phyloP scores from a whole-genome alignment of 2,797 vertebrate species.

The Gallinago solitaria region DNA sequence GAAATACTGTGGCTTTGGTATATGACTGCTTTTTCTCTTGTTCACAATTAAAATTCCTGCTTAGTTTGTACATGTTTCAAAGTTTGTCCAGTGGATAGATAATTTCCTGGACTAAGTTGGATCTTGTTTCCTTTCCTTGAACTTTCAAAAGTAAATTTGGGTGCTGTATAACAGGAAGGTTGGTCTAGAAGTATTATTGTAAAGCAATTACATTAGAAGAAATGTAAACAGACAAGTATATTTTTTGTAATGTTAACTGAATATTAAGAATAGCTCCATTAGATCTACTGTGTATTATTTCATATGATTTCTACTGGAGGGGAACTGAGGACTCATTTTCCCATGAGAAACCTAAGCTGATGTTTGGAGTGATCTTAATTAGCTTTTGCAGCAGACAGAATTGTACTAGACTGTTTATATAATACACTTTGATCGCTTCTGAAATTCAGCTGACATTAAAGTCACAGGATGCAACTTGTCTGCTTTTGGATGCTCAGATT shows the following conservation, averaged over 20 bases:
- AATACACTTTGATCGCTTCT: background rate
- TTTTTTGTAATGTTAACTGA: background rate
- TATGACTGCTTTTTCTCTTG: background rate
- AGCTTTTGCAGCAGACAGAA: background rate
- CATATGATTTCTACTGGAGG: background rate
- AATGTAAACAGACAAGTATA: background rate
- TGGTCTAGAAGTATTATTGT: background rate
- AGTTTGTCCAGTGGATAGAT: background rate
- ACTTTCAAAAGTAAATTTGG: background rate
- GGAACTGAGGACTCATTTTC: background rate
- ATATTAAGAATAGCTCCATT: background rate
- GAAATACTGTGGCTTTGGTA: background rate
- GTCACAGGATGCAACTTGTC: background rate
- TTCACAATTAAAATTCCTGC: background rate
- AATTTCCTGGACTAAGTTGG: background rate
- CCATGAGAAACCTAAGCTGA: background rate
- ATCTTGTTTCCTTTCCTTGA: background rate
- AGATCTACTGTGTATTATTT: background rate
- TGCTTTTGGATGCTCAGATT: background rate
- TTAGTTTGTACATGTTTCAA: background rate
- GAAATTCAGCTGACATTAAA: background rate
- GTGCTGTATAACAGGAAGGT: background rate
- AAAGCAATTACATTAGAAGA: background rate
- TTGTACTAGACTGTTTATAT: background rate
- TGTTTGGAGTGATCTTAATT: background rate